Evolutionary conservation across 1,140 invertebrate species (phyloP).

Genomic region (Neodiprion lecontei): DNA sequence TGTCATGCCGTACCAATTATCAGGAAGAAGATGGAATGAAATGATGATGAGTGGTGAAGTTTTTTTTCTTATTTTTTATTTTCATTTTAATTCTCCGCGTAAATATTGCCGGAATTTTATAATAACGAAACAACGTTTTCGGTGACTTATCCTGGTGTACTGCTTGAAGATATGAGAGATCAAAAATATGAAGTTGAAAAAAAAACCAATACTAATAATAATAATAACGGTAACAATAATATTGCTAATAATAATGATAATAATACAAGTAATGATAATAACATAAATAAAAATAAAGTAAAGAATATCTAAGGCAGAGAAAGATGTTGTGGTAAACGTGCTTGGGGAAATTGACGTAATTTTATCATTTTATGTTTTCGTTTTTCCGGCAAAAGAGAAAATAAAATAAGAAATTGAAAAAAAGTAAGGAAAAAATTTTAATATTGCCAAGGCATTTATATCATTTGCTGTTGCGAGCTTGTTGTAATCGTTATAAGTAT

Average conservation of each 20-base stretch:
- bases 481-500: background rate
- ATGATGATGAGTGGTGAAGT: too few relatives aligned
- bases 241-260: background rate
- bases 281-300: background rate
- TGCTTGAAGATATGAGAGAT: too few relatives aligned
- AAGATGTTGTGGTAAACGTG: background rate
- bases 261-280: background rate
- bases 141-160: too few relatives aligned
- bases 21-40: too few relatives aligned
- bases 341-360: background rate
- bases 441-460: background rate
- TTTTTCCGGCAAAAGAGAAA: background rate
- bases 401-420: background rate
- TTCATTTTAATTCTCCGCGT: too few relatives aligned
- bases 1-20: too few relatives aligned
- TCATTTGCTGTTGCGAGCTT: background rate
- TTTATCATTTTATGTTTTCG: background rate
- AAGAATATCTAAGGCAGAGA: background rate
- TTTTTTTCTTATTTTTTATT: too few relatives aligned
- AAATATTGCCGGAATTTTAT: too few relatives aligned
- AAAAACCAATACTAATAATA: background rate
- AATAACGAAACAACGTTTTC: too few relatives aligned
- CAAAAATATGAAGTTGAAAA: background rate
- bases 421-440: background rate
- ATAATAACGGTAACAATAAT: background rate